Base-by-base conservation (phyloP, 2,888 invertebrate species). In the Amaurobius ferox region DNA sequence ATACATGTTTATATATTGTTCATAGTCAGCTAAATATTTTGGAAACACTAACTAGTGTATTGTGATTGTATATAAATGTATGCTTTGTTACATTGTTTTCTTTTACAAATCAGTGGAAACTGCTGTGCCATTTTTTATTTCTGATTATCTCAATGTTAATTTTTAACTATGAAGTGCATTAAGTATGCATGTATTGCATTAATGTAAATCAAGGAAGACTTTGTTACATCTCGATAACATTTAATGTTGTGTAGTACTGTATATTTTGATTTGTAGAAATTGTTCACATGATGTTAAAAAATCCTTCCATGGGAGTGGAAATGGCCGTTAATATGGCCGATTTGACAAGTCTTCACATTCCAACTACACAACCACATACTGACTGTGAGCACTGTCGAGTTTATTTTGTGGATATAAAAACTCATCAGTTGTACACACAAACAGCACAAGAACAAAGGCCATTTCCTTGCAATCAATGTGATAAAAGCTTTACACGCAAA, bases 401-500 rank as follows among this genome's bases (percentile, higher is more conserved):
- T 40, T 86, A 86, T 66, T 86, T 86, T 86, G 86, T 86, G 62
- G 86, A 86, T 68, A 68, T 86, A 28, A 86, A 86, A 73, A 86
- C 86, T 40, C 86, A 86, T 55, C 86, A 86, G 62, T 67, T 86
- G 48, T 86, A 86, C 32, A 62, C 79, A 62, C 86, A 86, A 40
- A 39, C 80, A 23, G n/a, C 79, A 29, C 83, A 85, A 66, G 83
- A 85, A 66, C 73, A 86, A 61, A 79, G 79, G 61, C 76, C 76
- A 23, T 86, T 86, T 68, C 79, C 86, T n/a, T 86, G 86, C 55
- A 86, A 79, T 48, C 86, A 86, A 70, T 86, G 86, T 74, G 86
- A 86, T 79, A 86, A 86, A 74, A 86, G 86, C 67, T 86, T 86
- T 48, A 86, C 86, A 40, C 86, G 86, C n/a, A 86, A 86, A 68